These are phyloP conservation scores for Saimiri boliviensis DNA, from an alignment of 2,113 vertebrate genomes.

Conservation along the genomic window DNA sequence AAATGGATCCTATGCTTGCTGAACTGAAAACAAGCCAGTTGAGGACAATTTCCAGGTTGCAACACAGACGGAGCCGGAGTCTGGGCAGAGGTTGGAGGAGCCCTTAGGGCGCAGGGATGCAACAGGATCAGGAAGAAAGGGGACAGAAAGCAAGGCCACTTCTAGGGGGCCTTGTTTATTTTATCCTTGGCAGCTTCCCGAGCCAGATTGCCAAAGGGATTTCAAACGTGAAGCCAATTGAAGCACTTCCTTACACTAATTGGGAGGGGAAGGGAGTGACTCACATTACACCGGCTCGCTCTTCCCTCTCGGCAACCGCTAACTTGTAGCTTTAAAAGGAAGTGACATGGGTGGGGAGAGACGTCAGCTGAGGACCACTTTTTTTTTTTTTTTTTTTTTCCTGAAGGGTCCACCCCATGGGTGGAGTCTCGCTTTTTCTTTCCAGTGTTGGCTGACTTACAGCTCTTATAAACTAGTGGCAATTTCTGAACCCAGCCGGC, in stretches of 20 bases:
- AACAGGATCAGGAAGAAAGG: not conserved
- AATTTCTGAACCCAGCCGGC: conserved; percentile 52
- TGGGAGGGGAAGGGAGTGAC: conserved; percentile 16
- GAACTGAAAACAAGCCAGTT: not conserved
- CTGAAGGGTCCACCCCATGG: conserved; percentile 82
- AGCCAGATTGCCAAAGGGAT: not conserved
- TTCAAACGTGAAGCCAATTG: not conserved
- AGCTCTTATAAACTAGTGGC: conserved; percentile 77
- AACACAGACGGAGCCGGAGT: not conserved
- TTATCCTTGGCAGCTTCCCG: not conserved
- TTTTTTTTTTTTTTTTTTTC: conserved; percentile 28
- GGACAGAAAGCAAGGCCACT: not conserved
- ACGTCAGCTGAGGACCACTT: conserved; percentile 79
- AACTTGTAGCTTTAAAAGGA: conserved; percentile 80
- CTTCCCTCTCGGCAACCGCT: not conserved
- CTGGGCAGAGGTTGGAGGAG: not conserved
- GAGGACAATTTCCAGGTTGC: not conserved
- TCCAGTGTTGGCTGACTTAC: conserved; percentile 70
- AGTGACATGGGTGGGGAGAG: conserved; percentile 83
- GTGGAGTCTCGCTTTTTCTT: conserved; percentile 83
- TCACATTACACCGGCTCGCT: not conserved
- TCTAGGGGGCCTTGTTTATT: conserved; percentile 36
- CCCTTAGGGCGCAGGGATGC: not conserved
- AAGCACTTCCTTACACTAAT: not conserved
- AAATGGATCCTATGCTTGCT: not conserved